Evolutionary conservation across 2,113 vertebrate species (phyloP).

Genomic region (Dasyurus viverrinus): DNA sequence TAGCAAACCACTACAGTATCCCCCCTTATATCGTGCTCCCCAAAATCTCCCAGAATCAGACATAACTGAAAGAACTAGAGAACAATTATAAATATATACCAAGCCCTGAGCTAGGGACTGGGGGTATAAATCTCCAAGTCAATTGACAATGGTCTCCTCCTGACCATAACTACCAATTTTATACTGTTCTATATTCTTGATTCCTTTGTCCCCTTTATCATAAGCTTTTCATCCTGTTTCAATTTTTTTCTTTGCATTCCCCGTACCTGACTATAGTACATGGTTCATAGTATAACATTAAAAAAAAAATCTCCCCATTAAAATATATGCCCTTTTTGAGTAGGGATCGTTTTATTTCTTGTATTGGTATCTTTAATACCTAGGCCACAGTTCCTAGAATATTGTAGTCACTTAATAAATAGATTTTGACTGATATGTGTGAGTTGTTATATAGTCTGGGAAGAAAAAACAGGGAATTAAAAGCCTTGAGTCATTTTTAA

Average conservation of each 20-base stretch:
- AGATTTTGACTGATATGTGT: not conserved
- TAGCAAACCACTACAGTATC: not conserved
- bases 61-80: not conserved
- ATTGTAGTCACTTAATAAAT: not conserved
- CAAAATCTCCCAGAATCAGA: not conserved
- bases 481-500: slow-evolving; percentile 32
- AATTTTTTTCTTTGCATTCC: not conserved
- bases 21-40: not conserved
- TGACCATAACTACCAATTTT: not conserved
- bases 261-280: not conserved
- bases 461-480: slow-evolving; percentile 5
- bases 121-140: not conserved
- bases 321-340: not conserved
- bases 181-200: not conserved
- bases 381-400: not conserved
- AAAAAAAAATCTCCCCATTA: not conserved
- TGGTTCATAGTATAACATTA: not conserved
- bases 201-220: not conserved
- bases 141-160: not conserved
- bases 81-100: not conserved
- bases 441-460: not conserved
- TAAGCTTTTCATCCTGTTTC: not conserved
- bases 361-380: not conserved
- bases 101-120: not conserved
- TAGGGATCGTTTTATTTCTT: not conserved